Base-by-base conservation (phyloP, 1,140 invertebrate genomes). In the Psix sp. region DNA sequence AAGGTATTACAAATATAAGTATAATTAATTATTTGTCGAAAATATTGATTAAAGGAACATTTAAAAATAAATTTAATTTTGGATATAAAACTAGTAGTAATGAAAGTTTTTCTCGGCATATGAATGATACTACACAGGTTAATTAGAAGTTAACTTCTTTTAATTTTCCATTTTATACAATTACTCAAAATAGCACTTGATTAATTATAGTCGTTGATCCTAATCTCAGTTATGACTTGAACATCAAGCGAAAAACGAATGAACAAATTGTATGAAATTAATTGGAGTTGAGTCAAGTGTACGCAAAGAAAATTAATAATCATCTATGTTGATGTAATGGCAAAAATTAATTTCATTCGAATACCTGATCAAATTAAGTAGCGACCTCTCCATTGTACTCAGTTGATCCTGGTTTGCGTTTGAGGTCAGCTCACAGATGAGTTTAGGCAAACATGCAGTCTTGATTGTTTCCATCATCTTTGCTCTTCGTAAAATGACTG, bases 381-480 rank as follows among this genome's bases (percentile, higher is more conserved):
- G 82, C 36, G 91, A 90, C 70, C 89, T 89, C 79, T 94, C 93
- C 77, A 92, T 92, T 66, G 93, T 92, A 16, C 89, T 91, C n/a
- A 94, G 82, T 63, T 89, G 89, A 75, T 90, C 88, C 80, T 91
- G 88, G 79, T 91, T 85, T 35, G 90, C 86, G 56, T 91, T 87
- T 56, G 92, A 88, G 77, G 91, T 91, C 80, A 94, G 80, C 84
- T 94, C 93, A 77, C 93, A 94, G 17, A 94, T 92, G 73, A 94
- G 87, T 86, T 94, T 94, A 0, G 93, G 93, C 49, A 94, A 84
- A 83, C 93, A 94, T 4, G 89, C 87, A 29, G 84, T 89, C 80
- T 89, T 90, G 66, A 89, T 88, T 9, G 85, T 89, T 16, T 82
- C 59, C 77, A 89, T 81, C 75, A 89, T 80, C 59, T 81, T 86